Evolutionary conservation across 2,113 vertebrate species (phyloP).

Genomic region (Oryzias celebensis): DNA sequence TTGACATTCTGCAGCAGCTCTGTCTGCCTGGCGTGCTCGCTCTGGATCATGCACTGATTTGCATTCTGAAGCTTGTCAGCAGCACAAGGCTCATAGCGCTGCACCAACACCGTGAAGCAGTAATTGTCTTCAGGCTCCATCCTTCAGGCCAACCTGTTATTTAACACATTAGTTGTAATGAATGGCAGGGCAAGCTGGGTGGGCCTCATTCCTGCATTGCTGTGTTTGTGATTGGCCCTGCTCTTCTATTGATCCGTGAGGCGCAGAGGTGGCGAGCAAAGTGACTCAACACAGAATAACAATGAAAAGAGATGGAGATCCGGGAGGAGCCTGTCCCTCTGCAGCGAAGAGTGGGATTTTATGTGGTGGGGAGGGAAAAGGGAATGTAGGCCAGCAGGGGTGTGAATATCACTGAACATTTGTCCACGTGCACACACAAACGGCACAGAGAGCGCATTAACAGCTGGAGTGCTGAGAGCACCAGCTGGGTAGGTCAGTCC

Average conservation of each 20-base stretch:
- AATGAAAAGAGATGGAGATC: slow-evolving; percentile 44
- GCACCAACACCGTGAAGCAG: slow-evolving; percentile 31
- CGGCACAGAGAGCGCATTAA: slow-evolving; percentile 33
- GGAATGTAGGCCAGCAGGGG: slow-evolving; percentile 52
- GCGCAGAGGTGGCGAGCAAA: slow-evolving; percentile 33
- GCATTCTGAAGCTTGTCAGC: slow-evolving; percentile 53
- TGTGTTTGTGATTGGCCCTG: slow-evolving; percentile 42
- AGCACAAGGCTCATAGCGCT: slow-evolving; percentile 41
- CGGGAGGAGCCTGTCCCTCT: neutral
- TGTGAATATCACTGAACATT: slow-evolving; percentile 57
- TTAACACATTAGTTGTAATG: slow-evolving; percentile 51
- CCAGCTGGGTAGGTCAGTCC: slow-evolving; percentile 53
- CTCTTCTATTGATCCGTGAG: slow-evolving; percentile 49
- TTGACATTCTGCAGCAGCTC: slow-evolving; percentile 49
- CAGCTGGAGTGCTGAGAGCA: slow-evolving; percentile 49
- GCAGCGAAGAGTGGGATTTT: no score
- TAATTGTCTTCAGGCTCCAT: slow-evolving; percentile 21
- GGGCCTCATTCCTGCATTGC: slow-evolving; percentile 25
- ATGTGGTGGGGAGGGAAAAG: neutral
- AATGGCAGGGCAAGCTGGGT: slow-evolving; percentile 30
- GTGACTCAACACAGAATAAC: slow-evolving; percentile 46
- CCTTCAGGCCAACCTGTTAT: slow-evolving; percentile 35
- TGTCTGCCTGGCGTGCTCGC: slow-evolving; percentile 30
- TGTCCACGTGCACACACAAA: slow-evolving; percentile 19
- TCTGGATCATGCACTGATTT: slow-evolving; percentile 48